Conservation (phyloP, 2,113 vertebrate genomes). For the Psophia crepitans region DNA sequence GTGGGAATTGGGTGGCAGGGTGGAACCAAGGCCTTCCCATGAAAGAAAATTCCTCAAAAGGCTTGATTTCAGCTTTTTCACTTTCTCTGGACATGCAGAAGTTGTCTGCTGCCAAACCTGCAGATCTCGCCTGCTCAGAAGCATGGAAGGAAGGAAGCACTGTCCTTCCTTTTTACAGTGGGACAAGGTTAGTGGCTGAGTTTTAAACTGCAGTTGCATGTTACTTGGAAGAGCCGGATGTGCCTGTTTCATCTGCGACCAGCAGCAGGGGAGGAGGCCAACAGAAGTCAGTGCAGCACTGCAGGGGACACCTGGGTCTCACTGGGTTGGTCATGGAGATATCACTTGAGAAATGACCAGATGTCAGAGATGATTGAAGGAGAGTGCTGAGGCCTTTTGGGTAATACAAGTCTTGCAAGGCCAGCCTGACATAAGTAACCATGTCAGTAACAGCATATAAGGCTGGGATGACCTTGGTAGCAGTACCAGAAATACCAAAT, state of each 20-base stretch:
- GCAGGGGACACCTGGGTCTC: neutral
- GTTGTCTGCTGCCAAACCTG: neutral
- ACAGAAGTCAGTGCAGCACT: neutral
- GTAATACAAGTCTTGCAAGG: neutral
- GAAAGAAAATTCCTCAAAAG: neutral
- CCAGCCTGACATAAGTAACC: neutral
- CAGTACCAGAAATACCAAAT: neutral
- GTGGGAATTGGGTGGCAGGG: neutral
- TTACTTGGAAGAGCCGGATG: neutral
- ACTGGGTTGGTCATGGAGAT: accelerated
- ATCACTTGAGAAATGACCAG: accelerated
- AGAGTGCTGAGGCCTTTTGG: neutral
- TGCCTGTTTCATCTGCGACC: neutral
- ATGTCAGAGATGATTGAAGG: neutral
- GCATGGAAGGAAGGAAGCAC: neutral
- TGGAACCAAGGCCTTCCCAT: neutral
- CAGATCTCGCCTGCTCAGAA: neutral
- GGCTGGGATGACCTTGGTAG: neutral
- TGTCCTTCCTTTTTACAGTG: neutral
- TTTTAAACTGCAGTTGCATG: neutral
- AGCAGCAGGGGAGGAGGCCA: neutral
- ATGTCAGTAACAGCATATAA: neutral
- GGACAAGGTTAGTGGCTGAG: neutral
- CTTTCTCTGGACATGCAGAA: neutral
- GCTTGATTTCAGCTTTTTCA: neutral